These are phyloP conservation scores for Polyommatus icarus DNA, from an alignment of 2,888 invertebrate genomes.

Conservation along the genomic window DNA sequence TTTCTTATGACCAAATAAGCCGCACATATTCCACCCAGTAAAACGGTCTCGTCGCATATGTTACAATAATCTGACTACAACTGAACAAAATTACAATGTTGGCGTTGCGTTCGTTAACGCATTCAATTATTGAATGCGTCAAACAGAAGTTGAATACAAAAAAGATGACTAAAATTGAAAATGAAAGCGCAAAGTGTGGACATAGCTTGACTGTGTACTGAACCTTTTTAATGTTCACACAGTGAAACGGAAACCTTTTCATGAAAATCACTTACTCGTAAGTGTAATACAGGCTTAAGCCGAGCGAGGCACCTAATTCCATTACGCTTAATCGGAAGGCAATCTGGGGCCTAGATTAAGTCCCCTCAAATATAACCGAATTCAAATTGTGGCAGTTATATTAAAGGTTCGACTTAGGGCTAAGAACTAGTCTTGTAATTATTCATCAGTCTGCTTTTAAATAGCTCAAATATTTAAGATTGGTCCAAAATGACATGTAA, in stretches of 20 bases:
- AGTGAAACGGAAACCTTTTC: neutral
- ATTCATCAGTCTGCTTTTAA: neutral
- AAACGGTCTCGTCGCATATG: no score
- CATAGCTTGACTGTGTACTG: no score
- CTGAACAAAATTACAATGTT: no score
- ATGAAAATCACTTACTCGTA: neutral
- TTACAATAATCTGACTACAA: no score
- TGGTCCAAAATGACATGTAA: neutral
- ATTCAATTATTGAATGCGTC: no score
- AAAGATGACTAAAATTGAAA: no score
- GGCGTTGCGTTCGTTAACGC: no score
- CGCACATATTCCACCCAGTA: no score
- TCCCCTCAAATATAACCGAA: neutral
- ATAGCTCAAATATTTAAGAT: neutral
- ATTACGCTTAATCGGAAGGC: slow-evolving; percentile 13
- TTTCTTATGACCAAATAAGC: no score
- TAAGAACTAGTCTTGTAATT: neutral
- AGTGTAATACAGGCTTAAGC: neutral
- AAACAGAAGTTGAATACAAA: no score
- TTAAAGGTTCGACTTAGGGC: neutral
- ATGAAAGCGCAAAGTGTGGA: no score
- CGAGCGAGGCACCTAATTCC: neutral
- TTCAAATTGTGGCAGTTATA: neutral
- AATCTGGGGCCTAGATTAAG: neutral
- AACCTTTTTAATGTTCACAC: neutral